Evolutionary conservation across 2,888 invertebrate genomes (phyloP).

Genomic region (Stenichneumon culpator): DNA sequence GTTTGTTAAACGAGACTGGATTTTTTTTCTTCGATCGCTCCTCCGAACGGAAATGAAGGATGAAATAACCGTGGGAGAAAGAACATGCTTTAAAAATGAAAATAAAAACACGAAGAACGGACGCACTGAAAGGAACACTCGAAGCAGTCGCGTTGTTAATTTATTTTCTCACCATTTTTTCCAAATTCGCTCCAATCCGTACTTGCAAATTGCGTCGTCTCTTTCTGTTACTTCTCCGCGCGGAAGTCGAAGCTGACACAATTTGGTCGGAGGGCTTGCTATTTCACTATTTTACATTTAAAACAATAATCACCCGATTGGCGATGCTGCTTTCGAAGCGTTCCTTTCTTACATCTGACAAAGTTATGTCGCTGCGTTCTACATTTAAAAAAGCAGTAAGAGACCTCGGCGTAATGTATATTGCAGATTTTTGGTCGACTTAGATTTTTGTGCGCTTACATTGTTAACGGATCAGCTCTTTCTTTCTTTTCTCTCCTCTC

Average conservation of each 20-base stretch:
- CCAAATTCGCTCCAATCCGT: constrained; percentile 25
- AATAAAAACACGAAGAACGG: constrained; percentile 45
- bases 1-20: constrained; percentile 66
- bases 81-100: constrained; percentile 30
- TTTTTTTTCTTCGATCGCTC: constrained; percentile 43
- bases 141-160: constrained; percentile 16
- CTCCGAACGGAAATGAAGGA: constrained; percentile 15
- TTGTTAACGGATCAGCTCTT: constrained; percentile 40
- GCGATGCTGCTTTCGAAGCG: constrained; percentile 8
- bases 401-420: constrained; percentile 39
- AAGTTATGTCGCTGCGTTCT: constrained; percentile 19
- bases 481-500: not conserved
- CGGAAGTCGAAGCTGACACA: constrained; percentile 19
- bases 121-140: constrained; percentile 16
- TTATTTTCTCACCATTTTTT: not conserved
- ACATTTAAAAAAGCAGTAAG: constrained; percentile 32
- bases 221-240: constrained; percentile 12
- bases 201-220: constrained; percentile 16
- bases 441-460: constrained; percentile 54
- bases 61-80: constrained; percentile 30
- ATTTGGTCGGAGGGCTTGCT: constrained; percentile 38
- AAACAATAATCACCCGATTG: constrained; percentile 2
- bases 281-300: constrained; percentile 10
- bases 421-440: constrained; percentile 58
- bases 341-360: constrained; percentile 28